Evolutionary conservation across 2,113 vertebrate genomes (phyloP).

Genomic region (Vidua chalybeata): DNA sequence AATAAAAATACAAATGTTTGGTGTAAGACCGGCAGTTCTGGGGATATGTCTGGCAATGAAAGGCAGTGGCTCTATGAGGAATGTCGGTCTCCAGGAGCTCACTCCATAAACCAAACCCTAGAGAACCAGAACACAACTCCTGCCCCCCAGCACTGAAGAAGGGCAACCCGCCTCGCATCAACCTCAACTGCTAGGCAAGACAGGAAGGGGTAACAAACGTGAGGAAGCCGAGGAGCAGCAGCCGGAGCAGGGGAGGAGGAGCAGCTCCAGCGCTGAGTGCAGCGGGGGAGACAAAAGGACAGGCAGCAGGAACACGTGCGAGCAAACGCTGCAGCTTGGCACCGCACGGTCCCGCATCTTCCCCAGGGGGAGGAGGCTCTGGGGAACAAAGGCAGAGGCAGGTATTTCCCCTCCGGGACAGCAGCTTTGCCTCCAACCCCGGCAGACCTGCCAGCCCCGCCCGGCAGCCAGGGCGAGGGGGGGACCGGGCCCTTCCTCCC

Average conservation of each 20-base stretch:
- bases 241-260: neutral
- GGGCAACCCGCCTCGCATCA: accelerated
- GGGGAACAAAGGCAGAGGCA: neutral
- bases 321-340: neutral
- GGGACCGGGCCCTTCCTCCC: neutral
- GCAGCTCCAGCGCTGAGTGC: neutral
- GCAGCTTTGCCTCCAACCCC: neutral
- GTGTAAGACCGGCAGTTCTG: neutral
- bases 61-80: neutral
- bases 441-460: neutral
- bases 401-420: neutral
- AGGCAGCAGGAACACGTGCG: neutral
- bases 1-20: neutral
- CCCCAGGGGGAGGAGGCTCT: neutral
- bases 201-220: neutral
- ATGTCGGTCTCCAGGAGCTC: neutral
- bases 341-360: neutral
- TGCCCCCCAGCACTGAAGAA: too few relatives aligned
- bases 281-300: conserved; percentile 6
- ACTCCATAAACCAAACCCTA: neutral
- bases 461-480: neutral
- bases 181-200: neutral
- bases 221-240: neutral
- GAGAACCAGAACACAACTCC: neutral
- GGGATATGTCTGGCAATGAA: neutral